phyloP scores from a whole-genome alignment of 2,113 vertebrate genomes.

The Silurus glanis region DNA sequence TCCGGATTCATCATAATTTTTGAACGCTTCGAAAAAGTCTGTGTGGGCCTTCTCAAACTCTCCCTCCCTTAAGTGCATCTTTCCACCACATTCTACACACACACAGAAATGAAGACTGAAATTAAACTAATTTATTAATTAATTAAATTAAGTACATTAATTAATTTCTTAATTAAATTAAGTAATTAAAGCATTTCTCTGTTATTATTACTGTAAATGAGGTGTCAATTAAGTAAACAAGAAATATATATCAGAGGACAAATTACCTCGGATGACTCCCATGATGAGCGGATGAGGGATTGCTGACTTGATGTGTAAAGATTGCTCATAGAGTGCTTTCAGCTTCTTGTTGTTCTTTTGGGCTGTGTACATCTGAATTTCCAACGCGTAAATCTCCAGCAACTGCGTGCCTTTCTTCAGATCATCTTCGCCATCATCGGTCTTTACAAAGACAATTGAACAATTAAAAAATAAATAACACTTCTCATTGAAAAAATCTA shows the following conservation, averaged over 20 bases:
- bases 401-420: constrained; percentile 98
- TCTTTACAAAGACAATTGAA: constrained; percentile 69
- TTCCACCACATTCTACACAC: constrained; percentile 92
- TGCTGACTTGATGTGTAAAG: constrained; percentile 98
- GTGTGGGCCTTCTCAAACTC: constrained; percentile 99
- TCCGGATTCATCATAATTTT: constrained; percentile 99
- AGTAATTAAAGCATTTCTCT: not conserved
- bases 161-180: too few species aligned
- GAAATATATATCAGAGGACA: not conserved
- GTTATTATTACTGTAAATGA: not conserved
- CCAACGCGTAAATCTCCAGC: constrained; percentile 97
- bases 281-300: constrained; percentile 99
- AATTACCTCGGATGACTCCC: constrained; percentile 96
- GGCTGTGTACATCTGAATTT: constrained; percentile 99
- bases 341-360: constrained; percentile 99
- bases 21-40: constrained; percentile 99
- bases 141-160: too few species aligned
- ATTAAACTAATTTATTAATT: not conserved
- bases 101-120: not conserved
- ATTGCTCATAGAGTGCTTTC: constrained; percentile 98
- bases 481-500: not conserved
- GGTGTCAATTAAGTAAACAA: not conserved
- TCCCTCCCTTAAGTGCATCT: constrained; percentile 99
- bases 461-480: not conserved
- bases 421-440: constrained; percentile 98